phyloP scores from a whole-genome alignment of 2,888 invertebrate species.

The Scelioninae gen. 1 region DNA sequence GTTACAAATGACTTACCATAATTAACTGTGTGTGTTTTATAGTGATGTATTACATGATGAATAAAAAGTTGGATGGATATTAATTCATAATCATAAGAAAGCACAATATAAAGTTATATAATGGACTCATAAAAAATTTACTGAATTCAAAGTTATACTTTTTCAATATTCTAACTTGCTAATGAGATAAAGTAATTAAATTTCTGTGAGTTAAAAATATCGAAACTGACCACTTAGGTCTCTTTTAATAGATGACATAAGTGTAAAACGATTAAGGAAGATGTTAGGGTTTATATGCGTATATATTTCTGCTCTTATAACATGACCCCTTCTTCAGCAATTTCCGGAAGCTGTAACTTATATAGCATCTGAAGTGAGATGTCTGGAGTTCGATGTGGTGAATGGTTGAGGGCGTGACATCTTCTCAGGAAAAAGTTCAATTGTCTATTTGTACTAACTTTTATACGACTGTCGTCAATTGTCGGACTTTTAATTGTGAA shows the following conservation, averaged over 20 bases:
- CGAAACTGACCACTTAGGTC: too few relatives aligned
- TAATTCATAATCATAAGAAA: neutral
- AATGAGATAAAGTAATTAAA: neutral
- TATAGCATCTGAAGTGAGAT: conserved; percentile 38
- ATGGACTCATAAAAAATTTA: neutral
- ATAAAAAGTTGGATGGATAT: conserved; percentile 28
- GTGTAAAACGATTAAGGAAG: conserved; percentile 14
- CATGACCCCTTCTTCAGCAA: conserved; percentile 32
- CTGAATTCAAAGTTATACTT: too few relatives aligned
- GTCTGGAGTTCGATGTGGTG: conserved; percentile 30
- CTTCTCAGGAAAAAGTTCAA: conserved; percentile 33
- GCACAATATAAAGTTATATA: neutral
- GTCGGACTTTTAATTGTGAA: conserved; percentile 25
- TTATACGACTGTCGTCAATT: conserved; percentile 50
- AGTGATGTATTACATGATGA: neutral
- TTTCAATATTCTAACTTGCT: neutral
- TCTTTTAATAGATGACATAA: neutral
- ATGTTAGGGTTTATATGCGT: conserved; percentile 16
- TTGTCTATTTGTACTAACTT: conserved; percentile 50
- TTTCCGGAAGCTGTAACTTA: conserved; percentile 51
- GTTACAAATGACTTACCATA: conserved; percentile 26
- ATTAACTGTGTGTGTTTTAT: conserved; percentile 12
- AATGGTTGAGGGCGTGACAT: conserved; percentile 43
- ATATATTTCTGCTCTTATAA: conserved; percentile 22
- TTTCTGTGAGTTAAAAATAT: neutral